Conservation (phyloP, 1,140 invertebrate species). For the Drosophila miranda region DNA sequence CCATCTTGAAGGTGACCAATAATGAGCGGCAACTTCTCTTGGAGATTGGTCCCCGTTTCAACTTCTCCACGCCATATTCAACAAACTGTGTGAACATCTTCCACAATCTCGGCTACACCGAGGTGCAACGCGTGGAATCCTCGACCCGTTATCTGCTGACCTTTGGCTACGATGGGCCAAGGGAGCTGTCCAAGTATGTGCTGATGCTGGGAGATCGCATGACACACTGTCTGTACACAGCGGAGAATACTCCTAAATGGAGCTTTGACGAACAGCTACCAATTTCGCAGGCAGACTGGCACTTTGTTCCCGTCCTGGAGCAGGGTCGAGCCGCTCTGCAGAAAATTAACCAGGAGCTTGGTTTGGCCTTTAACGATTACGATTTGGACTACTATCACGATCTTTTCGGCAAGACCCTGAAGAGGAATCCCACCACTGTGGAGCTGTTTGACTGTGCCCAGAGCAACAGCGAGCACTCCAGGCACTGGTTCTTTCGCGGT, state of each 20-base stretch:
- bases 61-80: constrained; percentile 96
- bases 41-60: constrained; percentile 92
- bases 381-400: constrained; percentile 94
- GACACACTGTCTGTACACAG: constrained; percentile 88
- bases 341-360: constrained; percentile 91
- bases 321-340: constrained; percentile 91
- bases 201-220: constrained; percentile 90
- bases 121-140: constrained; percentile 90
- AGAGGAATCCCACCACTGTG: constrained; percentile 97
- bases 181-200: constrained; percentile 84
- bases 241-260: constrained; percentile 87
- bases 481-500: constrained; percentile 97
- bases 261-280: constrained; percentile 88
- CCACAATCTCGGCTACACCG: constrained; percentile 89
- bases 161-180: constrained; percentile 75
- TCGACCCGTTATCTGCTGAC: constrained; percentile 90
- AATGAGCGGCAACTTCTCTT: constrained; percentile 35
- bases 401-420: constrained; percentile 90
- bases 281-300: constrained; percentile 88
- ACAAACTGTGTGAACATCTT: constrained; percentile 98
- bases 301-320: constrained; percentile 91
- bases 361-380: constrained; percentile 93
- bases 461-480: constrained; percentile 97
- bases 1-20: constrained; percentile 58
- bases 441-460: constrained; percentile 99